Base-by-base conservation (phyloP, 2,888 invertebrate genomes). In the Pinctada fucata region DNA sequence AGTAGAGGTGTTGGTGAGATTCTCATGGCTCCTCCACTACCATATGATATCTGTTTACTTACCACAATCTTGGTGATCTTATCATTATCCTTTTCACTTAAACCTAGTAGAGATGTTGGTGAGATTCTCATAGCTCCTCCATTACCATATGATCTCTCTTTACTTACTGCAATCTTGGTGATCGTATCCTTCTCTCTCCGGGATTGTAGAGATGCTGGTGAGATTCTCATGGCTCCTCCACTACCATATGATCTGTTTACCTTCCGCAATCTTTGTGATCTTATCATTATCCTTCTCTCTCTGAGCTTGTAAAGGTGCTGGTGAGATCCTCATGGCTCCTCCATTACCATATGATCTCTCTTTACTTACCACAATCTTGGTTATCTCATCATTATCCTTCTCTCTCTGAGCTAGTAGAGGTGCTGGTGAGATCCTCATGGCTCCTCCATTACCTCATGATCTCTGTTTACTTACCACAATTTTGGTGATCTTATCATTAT, bases 11-110 rank as follows among this genome's bases (percentile, higher is more conserved):
- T 92, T 2, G 96, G 96, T 47, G 95, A 93, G 50, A 95, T 93
- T 86, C 96, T 93, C 96, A 96, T 96, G 0, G 95, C 95, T 68
- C 95, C 95, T 1, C 96, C 96, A 92, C 96, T 96, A n/a, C 96
- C 96, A 92, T 94, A 95, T 1, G 96, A 96, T 0, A 96, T 31
- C 31, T 31, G 1, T 31, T 31, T 31, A 31, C 31, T 31, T 31
- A 31, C 31, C 31, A 31, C 31, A 31, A 31, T 31, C 31, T 31
- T 31, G 31, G 85, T 82, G 58, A 90, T 79, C 48, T 85, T 81
- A 8, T 79, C 49, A 67, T 82, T 78, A 47, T 85, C 80, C 58
- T 84, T 74, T 47, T 83, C 71, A 68, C 88, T 86, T 75, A 86
- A 81, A 5, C 82, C 86, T 85, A 94, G 95, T 68, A 96, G 91